A percentile compares a stretch with the other conserved stretches of the same genome.
phyloP scores from a whole-genome alignment of 2,797 vertebrate species.

The Sarcoramphus papa region DNA sequence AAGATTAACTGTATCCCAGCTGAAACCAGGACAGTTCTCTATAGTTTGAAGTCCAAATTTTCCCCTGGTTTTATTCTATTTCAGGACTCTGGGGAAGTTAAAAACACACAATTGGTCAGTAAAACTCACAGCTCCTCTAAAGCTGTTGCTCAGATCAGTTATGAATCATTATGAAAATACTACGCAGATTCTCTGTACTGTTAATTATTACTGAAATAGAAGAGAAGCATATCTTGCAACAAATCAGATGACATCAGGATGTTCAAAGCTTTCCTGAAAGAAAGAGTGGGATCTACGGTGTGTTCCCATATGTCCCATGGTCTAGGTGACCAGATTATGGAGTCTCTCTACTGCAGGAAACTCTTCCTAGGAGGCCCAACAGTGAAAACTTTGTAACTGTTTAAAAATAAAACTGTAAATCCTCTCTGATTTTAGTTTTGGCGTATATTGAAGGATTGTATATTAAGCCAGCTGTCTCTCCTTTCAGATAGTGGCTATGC shows the following conservation, averaged over 20 bases:
- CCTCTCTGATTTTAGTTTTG: not conserved
- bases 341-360: not conserved
- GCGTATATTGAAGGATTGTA: not conserved
- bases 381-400: not conserved
- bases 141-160: not conserved
- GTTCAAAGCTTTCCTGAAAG: not conserved
- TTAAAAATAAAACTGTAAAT: not conserved
- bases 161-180: not conserved
- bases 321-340: not conserved
- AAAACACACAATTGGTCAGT: not conserved
- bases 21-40: not conserved
- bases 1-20: too few species aligned
- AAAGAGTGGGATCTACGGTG: accelerated
- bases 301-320: not conserved
- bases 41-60: not conserved
- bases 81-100: not conserved
- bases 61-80: not conserved
- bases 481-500: not conserved
- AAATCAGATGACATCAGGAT: too few species aligned
- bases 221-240: not conserved
- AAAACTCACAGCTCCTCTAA: not conserved
- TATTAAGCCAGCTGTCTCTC: not conserved
- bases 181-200: not conserved
- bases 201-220: not conserved
- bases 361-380: not conserved